Percentiles rank a stretch among this genome's conserved stretches.
phyloP scores from a whole-genome alignment of 2,797 vertebrate species.

The Brotula barbata region DNA sequence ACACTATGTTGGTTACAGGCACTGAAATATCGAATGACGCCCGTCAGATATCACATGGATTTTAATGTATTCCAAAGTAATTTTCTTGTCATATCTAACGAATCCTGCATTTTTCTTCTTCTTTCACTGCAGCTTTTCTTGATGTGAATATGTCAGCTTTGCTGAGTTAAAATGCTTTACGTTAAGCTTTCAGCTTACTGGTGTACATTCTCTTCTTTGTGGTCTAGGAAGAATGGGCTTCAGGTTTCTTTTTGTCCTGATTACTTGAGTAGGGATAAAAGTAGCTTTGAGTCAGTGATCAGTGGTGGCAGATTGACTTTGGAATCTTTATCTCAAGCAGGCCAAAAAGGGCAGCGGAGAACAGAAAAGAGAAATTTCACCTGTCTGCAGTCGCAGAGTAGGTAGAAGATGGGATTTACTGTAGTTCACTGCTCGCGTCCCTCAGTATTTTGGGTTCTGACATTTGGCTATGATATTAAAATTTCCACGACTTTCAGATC shows the following conservation, averaged over 20 bases:
- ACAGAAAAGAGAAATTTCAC: conserved; percentile 47
- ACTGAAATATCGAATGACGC: conserved; percentile 29
- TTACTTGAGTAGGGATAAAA: conserved; percentile 67
- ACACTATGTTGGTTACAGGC: conserved; percentile 14
- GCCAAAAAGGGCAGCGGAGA: conserved; percentile 44
- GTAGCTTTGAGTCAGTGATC: conserved; percentile 62
- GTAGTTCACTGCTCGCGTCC: not conserved
- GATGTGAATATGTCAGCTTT: conserved; percentile 52
- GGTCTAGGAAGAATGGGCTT: conserved; percentile 42
- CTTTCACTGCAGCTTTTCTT: conserved; percentile 15
- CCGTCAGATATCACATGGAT: conserved; percentile 8
- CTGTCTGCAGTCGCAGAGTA: conserved; percentile 21
- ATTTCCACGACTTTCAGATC: conserved; percentile 27
- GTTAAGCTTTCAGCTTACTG: conserved; percentile 64
- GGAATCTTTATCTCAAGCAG: conserved; percentile 59
- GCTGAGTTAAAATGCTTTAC: conserved; percentile 43
- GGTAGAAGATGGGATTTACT: conserved; percentile 42
- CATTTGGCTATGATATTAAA: conserved; percentile 36
- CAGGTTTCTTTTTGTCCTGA: conserved; percentile 53
- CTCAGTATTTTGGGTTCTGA: conserved; percentile 31
- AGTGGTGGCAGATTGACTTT: conserved; percentile 61
- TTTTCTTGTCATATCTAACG: conserved; percentile 25
- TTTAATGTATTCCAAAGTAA: conserved; percentile 21
- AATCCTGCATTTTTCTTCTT: not conserved
- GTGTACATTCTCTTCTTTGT: conserved; percentile 44